Conservation (phyloP, 2,888 invertebrate genomes). For the Hedya salicella region DNA sequence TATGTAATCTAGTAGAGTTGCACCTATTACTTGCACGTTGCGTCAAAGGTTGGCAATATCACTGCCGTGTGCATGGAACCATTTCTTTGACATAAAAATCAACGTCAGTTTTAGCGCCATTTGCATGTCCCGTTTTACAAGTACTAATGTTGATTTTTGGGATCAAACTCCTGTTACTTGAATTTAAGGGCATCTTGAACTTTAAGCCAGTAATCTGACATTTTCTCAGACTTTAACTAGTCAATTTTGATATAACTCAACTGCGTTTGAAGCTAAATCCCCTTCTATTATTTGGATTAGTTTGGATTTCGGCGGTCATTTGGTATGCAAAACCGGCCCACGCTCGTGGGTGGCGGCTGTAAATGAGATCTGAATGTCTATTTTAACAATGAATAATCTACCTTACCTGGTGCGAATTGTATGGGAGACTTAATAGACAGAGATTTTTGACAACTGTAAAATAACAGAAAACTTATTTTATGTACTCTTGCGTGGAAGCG, state of each 20-base stretch:
- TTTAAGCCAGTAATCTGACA: background rate
- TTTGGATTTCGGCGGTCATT: slow-evolving; percentile 49
- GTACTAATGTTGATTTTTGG: background rate
- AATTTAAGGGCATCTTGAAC: background rate
- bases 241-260: background rate
- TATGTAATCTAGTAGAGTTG: slow-evolving; percentile 18
- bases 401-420: background rate
- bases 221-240: background rate
- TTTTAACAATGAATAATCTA: slow-evolving; percentile 13
- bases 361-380: slow-evolving; percentile 31
- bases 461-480: too few relatives aligned
- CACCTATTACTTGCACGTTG: slow-evolving; percentile 19
- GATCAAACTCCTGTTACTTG: background rate
- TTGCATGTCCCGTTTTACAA: too few relatives aligned
- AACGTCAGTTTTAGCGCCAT: background rate
- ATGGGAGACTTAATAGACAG: background rate
- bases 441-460: too few relatives aligned
- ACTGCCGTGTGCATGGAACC: background rate
- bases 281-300: slow-evolving; percentile 53
- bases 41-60: slow-evolving; percentile 14
- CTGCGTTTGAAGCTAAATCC: slow-evolving; percentile 41
- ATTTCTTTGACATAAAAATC: background rate
- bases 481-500: too few relatives aligned
- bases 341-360: slow-evolving; percentile 42
- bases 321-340: slow-evolving; percentile 54